Conservation (phyloP, 2,113 vertebrate genomes). For the Irena cyanogastra region DNA sequence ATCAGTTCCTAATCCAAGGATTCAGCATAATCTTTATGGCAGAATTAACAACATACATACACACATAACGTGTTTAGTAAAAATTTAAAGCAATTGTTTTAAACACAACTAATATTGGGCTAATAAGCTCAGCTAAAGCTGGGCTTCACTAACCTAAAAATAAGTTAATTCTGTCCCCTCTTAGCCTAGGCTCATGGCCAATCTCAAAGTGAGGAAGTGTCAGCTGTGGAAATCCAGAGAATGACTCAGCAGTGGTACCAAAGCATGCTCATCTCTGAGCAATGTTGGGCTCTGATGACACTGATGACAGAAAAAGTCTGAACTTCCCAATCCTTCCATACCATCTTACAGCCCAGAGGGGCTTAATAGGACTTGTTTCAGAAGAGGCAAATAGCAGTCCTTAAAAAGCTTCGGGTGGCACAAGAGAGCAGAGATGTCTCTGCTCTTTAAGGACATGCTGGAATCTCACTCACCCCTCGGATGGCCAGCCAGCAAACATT, state of each 20-base stretch:
- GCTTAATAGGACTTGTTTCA: not conserved
- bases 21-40: not conserved
- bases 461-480: rapidly evolving
- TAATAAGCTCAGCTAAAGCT: not conserved
- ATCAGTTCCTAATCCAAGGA: not conserved
- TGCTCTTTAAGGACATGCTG: not conserved
- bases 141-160: not conserved
- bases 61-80: not conserved
- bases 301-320: not conserved
- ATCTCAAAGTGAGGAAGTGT: not conserved
- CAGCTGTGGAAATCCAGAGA: not conserved
- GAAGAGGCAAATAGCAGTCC: not conserved
- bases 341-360: not conserved
- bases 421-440: not conserved
- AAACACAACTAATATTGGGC: not conserved
- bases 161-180: not conserved
- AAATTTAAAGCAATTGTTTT: not conserved
- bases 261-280: not conserved
- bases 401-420: not conserved
- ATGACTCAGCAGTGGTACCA: not conserved
- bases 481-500: not conserved
- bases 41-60: not conserved
- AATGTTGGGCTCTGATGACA: not conserved
- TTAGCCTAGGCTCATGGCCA: not conserved
- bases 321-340: not conserved